A percentile compares a stretch with the other conserved stretches of the same genome.
These are phyloP conservation scores for Palythoa grandiflora DNA, from an alignment of 92 coral and sea anemone species.

Conservation along the genomic window DNA sequence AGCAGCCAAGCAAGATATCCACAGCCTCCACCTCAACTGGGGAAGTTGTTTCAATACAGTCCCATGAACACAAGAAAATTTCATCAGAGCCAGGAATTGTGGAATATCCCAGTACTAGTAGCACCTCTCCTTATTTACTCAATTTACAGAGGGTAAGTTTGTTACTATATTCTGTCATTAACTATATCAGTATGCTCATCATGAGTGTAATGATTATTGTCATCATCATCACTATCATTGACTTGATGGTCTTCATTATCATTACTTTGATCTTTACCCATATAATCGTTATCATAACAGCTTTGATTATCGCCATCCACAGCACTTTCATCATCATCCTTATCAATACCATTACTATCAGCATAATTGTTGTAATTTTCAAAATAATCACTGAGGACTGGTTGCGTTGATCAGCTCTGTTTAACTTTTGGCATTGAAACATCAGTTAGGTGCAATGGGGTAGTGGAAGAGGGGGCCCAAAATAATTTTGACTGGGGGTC, in stretches of 20 bases:
- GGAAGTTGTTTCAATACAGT: background rate
- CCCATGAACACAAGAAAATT: background rate
- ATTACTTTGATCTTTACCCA: background rate
- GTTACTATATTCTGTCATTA: background rate
- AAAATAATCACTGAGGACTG: no score
- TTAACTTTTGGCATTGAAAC: no score
- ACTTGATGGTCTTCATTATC: no score
- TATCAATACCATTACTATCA: background rate
- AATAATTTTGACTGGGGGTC: no score
- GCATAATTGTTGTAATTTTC: background rate
- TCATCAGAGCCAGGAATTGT: background rate
- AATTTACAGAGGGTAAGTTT: slow-evolving; percentile 20
- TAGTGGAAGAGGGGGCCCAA: no score
- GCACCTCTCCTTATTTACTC: background rate
- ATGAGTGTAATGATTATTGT: background rate
- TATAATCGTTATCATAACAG: background rate
- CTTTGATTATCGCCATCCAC: background rate
- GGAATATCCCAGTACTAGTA: background rate
- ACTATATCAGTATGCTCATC: no score
- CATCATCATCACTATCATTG: background rate
- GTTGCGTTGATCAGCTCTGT: no score
- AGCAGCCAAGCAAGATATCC: background rate
- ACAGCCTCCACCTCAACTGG: background rate
- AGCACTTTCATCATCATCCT: background rate
- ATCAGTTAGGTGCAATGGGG: no score